These are phyloP conservation scores for Melanotaenia parkinsoni DNA, from an alignment of 2,797 vertebrate genomes.

Conservation along the genomic window DNA sequence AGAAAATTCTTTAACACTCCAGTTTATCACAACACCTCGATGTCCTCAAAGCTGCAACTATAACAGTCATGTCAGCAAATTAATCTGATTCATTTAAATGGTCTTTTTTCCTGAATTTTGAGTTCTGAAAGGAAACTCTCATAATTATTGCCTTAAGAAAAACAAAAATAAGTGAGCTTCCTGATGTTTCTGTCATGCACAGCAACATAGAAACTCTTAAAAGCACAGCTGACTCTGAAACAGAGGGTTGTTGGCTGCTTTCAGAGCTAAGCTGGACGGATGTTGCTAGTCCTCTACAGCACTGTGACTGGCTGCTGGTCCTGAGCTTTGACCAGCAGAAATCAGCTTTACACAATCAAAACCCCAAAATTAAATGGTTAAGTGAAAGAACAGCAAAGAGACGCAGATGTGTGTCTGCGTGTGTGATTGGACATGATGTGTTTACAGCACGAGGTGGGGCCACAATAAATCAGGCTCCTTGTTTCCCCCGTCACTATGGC, in stretches of 20 bases:
- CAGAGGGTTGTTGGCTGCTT: constrained; percentile 15
- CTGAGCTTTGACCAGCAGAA: constrained; percentile 25
- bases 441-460: constrained; percentile 64
- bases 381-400: constrained; percentile 25
- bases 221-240: constrained; percentile 7
- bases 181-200: constrained; percentile 10
- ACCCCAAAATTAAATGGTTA: constrained; percentile 44
- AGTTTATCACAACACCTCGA: too few species aligned
- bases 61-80: too few species aligned
- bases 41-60: too few species aligned
- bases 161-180: constrained; percentile 12
- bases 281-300: constrained; percentile 25
- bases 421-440: constrained; percentile 65
- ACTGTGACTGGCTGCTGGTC: constrained; percentile 38
- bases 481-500: constrained; percentile 69
- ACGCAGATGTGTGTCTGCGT: constrained; percentile 33
- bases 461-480: constrained; percentile 66
- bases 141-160: neutral
- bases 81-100: too few species aligned
- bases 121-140: too few species aligned
- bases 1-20: too few species aligned
- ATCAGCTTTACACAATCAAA: constrained; percentile 39
- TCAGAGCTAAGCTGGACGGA: constrained; percentile 13
- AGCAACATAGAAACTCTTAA: constrained; percentile 8
- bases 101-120: too few species aligned